Evolutionary conservation across 2,888 invertebrate species (phyloP).

Genomic region (Hydraecia micacea): DNA sequence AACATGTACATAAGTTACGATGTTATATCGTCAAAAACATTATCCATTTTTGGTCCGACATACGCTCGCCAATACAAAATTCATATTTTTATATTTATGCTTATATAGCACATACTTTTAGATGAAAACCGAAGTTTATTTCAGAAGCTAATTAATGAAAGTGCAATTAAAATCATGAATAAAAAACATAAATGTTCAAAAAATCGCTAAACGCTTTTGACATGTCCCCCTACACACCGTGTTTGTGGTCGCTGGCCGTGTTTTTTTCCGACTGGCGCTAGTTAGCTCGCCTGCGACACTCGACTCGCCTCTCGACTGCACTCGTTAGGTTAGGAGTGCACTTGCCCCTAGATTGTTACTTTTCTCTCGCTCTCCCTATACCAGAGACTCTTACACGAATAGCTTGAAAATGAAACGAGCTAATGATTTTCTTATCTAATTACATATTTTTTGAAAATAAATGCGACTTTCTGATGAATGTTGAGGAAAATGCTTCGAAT

Average conservation of each 20-base stretch:
- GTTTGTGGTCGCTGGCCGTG: constrained; percentile 56
- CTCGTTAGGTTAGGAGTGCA: constrained; percentile 81
- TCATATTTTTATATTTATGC: background rate
- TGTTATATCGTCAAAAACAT: constrained; percentile 31
- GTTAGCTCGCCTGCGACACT: constrained; percentile 80
- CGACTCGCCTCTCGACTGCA: constrained; percentile 76
- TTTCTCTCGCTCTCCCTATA: constrained; percentile 68
- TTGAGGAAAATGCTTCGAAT: constrained; percentile 38
- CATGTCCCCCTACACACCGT: constrained; percentile 25
- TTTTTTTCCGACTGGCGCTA: constrained; percentile 74
- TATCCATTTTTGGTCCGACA: background rate
- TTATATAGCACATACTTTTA: background rate
- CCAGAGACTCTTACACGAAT: constrained; percentile 63
- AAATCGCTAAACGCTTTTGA: constrained; percentile 39
- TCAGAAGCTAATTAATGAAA: background rate
- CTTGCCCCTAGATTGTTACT: constrained; percentile 81
- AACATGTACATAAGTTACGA: constrained; percentile 38
- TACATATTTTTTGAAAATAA: constrained; percentile 45
- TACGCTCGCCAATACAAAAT: background rate
- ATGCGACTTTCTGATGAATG: constrained; percentile 56
- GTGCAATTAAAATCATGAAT: background rate
- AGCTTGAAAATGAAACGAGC: constrained; percentile 70
- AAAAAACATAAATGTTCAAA: background rate
- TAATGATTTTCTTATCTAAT: constrained; percentile 71
- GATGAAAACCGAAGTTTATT: background rate